Percentiles rank a stretch among this genome's conserved stretches.
Evolutionary conservation across 2,113 vertebrate genomes (phyloP).

Genomic region (Daphoenositta chrysoptera): DNA sequence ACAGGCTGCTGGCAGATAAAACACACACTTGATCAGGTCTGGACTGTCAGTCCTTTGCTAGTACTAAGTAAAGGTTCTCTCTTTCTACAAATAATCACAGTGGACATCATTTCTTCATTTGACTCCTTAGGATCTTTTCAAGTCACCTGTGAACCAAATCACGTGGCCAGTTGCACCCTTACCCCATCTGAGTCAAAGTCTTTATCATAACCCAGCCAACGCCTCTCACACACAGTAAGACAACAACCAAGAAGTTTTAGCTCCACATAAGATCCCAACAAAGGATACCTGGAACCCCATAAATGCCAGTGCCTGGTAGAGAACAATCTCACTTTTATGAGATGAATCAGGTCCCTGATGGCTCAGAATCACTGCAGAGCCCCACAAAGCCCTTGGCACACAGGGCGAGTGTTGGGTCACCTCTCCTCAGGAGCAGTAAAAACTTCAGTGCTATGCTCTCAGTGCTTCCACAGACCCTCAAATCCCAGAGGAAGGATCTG

Average conservation of each 20-base stretch:
- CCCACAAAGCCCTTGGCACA: not conserved
- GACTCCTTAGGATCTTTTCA: not conserved
- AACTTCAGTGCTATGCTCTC: not conserved
- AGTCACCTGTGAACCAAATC: not conserved
- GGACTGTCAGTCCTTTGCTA: not conserved
- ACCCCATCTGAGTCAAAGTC: not conserved
- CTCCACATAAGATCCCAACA: not conserved
- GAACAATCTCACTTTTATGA: not conserved
- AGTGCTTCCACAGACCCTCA: not conserved
- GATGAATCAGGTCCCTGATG: not conserved
- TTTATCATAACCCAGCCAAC: not conserved
- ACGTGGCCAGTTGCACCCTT: rapidly evolving
- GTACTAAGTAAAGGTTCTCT: not conserved
- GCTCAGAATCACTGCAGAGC: not conserved
- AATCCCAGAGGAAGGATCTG: not conserved
- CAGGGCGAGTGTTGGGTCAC: not conserved
- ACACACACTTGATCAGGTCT: not conserved
- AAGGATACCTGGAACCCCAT: not conserved
- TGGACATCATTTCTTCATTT: not conserved
- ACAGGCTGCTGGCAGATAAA: not conserved
- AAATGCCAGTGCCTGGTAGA: not conserved
- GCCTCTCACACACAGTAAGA: not conserved
- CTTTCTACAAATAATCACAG: not conserved
- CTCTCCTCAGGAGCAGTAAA: not conserved
- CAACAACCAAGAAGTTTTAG: not conserved